Conservation (phyloP, 2,797 vertebrate genomes). For the Acipenser ruthenus region DNA sequence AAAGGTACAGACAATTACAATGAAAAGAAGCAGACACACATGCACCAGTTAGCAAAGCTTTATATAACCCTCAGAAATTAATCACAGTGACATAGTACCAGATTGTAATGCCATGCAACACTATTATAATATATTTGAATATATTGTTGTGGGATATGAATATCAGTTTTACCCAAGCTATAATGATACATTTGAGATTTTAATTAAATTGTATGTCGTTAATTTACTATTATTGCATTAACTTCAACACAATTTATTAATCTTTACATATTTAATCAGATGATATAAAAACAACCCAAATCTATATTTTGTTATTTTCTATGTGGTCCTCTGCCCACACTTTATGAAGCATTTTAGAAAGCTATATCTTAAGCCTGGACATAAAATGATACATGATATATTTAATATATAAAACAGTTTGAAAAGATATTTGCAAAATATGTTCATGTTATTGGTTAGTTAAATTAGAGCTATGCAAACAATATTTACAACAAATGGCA, state of each 20-base stretch:
- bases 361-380: neutral
- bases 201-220: too few species aligned
- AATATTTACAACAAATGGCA: slow-evolving; percentile 3
- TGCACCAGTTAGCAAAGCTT: slow-evolving; percentile 18
- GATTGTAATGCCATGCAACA: slow-evolving; percentile 6
- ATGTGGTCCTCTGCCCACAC: neutral
- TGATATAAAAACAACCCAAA: neutral
- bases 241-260: neutral
- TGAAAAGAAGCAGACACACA: neutral
- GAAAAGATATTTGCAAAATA: neutral
- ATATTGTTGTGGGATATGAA: too few species aligned
- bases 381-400: neutral
- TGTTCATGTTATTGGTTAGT: neutral
- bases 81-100: slow-evolving; percentile 10
- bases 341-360: neutral
- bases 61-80: slow-evolving; percentile 25
- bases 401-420: neutral
- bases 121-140: neutral
- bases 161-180: too few species aligned
- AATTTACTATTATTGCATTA: neutral
- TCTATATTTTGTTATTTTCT: neutral
- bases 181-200: too few species aligned
- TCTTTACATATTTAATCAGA: neutral
- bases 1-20: too few species aligned
- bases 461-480: slow-evolving; percentile 1